phyloP scores from a whole-genome alignment of 2,113 vertebrate genomes.

The Chlorodrepanis virens region DNA sequence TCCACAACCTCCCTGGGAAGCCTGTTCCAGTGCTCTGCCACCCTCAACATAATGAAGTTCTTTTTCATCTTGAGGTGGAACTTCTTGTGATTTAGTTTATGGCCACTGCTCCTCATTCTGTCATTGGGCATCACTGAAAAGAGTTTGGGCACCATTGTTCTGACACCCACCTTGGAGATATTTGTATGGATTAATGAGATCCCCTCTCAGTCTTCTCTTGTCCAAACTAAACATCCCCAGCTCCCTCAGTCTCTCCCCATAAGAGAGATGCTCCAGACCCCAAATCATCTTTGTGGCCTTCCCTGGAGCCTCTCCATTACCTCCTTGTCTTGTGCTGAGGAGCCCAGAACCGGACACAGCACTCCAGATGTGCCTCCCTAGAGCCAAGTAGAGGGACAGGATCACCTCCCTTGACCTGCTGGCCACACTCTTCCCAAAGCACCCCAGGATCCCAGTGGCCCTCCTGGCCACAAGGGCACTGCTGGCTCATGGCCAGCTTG shows the following conservation, averaged over 20 bases:
- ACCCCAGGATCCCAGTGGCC: neutral
- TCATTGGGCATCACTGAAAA: neutral
- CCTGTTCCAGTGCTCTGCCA: neutral
- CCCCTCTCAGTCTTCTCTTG: neutral
- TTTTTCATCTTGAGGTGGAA: neutral
- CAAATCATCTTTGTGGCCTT: neutral
- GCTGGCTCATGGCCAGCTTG: neutral
- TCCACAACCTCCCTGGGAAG: neutral
- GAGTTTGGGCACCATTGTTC: neutral
- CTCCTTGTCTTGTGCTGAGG: neutral
- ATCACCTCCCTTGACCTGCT: neutral
- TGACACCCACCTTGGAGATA: neutral
- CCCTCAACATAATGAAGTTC: neutral
- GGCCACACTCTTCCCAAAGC: neutral
- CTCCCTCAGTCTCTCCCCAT: neutral
- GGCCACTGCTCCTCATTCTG: neutral
- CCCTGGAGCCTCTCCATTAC: neutral
- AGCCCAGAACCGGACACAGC: neutral
- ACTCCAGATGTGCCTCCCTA: neutral
- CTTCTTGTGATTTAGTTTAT: neutral
- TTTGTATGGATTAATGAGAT: neutral
- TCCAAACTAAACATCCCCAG: neutral
- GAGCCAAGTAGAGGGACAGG: neutral
- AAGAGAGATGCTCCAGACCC: accelerated
- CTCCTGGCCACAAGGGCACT: neutral